Base-by-base conservation (phyloP, 2,888 invertebrate genomes). In the Panorpa germanica region DNA sequence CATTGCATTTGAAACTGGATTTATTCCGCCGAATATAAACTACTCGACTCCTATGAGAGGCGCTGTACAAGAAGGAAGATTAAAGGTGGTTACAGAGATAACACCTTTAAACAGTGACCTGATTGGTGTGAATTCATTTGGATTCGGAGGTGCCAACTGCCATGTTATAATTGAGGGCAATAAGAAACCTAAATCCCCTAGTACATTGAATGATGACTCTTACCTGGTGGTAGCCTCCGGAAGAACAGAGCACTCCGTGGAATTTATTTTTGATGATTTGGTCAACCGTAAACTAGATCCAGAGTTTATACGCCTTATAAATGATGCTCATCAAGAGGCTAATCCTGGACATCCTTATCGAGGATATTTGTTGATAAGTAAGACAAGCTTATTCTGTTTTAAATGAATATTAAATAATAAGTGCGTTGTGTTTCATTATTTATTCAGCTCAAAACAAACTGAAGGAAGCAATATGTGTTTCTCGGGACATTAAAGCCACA, bases 141-240 rank as follows among this genome's bases (percentile, higher is more conserved):
- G 86, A 1, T 86, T 86, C 45, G 86, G 85, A 21, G 86, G 86
- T 3, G 71, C 72, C 8, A 81, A 81, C 42, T 70, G 69, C 33
- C 81, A 81, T 43, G 57, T 69, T 17, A 46, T 81, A 21, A 46
- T 81, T 5, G 65, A 67, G 45, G 45, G 55, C 0, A 68, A 66
- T 36, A 60, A 44, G 21, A 76, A 73, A 55, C 50, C 63, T 19
- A 63, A 58, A 2, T n/a, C n/a, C n/a, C n/a, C n/a, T n/a, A n/a
- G n/a, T n/a, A n/a, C n/a, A n/a, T n/a, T n/a, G n/a, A n/a, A n/a
- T n/a, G n/a, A n/a, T n/a, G n/a, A n/a, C n/a, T 74, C 75, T 1
- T 62, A 78, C 33, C 49, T 85, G 25, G 66, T 75, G 8, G 63
- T 66, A 29, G 62, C 59, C 9, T 74, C 78, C 29, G 81, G 81